phyloP scores from a whole-genome alignment of 2,888 invertebrate species.

The Neocrepidodera transversa region DNA sequence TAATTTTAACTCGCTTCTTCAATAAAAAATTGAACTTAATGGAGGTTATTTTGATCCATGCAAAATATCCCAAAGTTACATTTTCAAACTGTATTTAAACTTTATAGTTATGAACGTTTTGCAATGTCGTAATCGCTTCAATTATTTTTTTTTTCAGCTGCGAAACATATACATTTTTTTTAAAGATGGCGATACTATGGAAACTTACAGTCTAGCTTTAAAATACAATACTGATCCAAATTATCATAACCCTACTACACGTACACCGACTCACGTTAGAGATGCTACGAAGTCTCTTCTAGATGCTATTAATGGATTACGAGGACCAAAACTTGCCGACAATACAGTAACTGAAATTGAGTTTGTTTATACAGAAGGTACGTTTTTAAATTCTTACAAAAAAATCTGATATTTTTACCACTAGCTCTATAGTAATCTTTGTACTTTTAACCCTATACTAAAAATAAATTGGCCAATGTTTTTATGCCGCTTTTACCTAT shows the following conservation, averaged over 20 bases:
- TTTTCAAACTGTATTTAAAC: too few species aligned
- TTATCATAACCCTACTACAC: constrained; percentile 9
- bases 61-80: too few species aligned
- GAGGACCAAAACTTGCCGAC: constrained; percentile 13
- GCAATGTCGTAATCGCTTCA: too few species aligned
- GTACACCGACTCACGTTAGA: constrained; percentile 19
- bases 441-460: too few species aligned
- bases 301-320: constrained; percentile 21
- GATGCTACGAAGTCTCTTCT: constrained; percentile 23
- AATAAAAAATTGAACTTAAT: too few species aligned
- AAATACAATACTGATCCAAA: constrained; percentile 30
- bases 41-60: too few species aligned
- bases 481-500: too few species aligned
- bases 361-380: constrained; percentile 25
- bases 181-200: constrained; percentile 21
- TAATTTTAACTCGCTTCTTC: too few species aligned
- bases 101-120: too few species aligned
- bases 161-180: constrained; percentile 28
- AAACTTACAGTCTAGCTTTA: constrained; percentile 29
- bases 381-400: constrained; percentile 5
- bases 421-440: too few species aligned
- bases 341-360: constrained; percentile 23
- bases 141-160: constrained; percentile 23
- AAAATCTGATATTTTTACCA: too few species aligned
- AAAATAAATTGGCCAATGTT: too few species aligned